Conservation (phyloP, 2,113 vertebrate species). For the Macroglossus sobrinus region DNA sequence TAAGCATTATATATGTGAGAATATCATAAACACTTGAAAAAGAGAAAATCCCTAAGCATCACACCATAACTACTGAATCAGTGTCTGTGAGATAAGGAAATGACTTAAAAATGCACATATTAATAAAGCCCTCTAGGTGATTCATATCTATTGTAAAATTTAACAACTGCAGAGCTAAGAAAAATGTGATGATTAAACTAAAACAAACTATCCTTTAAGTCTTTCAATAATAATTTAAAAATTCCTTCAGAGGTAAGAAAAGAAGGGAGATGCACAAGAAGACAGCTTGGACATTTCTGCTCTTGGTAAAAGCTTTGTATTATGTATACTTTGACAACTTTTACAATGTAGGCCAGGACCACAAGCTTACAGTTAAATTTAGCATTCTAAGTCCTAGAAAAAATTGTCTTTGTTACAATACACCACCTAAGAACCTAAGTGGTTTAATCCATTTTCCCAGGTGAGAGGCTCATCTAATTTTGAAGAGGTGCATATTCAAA, state of each 20-base stretch:
- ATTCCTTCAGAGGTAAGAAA: not conserved
- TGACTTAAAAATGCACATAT: not conserved
- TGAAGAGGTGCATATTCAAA: constrained; percentile 19
- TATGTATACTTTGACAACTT: not conserved
- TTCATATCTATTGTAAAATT: not conserved
- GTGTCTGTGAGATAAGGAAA: not conserved
- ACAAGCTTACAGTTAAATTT: not conserved
- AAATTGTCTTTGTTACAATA: not conserved
- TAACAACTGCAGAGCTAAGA: not conserved
- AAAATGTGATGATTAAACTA: constrained; percentile 5
- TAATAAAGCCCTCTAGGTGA: not conserved
- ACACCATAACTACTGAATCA: not conserved
- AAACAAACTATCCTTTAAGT: not conserved
- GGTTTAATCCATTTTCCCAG: not conserved
- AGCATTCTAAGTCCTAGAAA: not conserved
- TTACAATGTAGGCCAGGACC: not conserved
- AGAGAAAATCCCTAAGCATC: not conserved
- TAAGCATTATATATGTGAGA: not conserved
- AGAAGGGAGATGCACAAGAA: not conserved
- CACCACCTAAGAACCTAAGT: not conserved
- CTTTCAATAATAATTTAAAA: not conserved
- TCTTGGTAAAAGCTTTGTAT: not conserved
- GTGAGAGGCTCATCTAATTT: not conserved
- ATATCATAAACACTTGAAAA: not conserved
- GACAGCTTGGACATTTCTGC: not conserved